Base-by-base conservation (phyloP, 1,140 invertebrate genomes). In the Drosophila erecta region DNA sequence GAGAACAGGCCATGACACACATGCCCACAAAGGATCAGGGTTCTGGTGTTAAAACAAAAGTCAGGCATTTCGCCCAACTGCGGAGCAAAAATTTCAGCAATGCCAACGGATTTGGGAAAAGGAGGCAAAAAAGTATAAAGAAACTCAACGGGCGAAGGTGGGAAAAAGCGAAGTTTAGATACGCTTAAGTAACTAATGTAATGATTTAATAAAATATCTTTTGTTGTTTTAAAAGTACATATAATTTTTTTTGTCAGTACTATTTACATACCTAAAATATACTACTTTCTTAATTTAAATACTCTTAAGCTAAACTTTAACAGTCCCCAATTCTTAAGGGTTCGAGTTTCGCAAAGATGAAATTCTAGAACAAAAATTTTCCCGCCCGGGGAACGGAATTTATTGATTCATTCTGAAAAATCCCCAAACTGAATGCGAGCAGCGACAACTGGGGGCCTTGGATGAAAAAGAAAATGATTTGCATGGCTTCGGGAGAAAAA, bases 331-430 rank as follows among this genome's bases (percentile, higher is more conserved):
- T 47, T 44, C 12, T 2, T 10, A 6, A 24, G 15, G n/a, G 33
- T n/a, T 55, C 55, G 4, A 61, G 44, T 51, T 37, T 49, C 50
- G 46, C 10, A 35, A 64, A 72, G 43, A 7, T 59, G 7, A 56
- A 56, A 33, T 41, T 43, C 38, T 59, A 15, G 12, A 69, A 56
- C 62, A 80, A 61, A 38, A 12, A 14, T 38, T 66, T 74, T 80
- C 56, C 71, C 56, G 62, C 37, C 41, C 53, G 30, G 56, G 35
- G 61, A 70, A 66, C 81, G 64, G 81, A 85, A 85, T 85, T 85
- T 85, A 85, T 85, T 86, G 81, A 85, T 86, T 86, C 57, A 44
- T 66, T 75, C 75, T 75, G 38, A 3, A 46, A 62, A 51, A 50
- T 46, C 15, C 24, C 2, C 24, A 27, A 6, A 20, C 8, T 24